Conservation (phyloP, 2,888 invertebrate species). For the Atrina japonica region DNA sequence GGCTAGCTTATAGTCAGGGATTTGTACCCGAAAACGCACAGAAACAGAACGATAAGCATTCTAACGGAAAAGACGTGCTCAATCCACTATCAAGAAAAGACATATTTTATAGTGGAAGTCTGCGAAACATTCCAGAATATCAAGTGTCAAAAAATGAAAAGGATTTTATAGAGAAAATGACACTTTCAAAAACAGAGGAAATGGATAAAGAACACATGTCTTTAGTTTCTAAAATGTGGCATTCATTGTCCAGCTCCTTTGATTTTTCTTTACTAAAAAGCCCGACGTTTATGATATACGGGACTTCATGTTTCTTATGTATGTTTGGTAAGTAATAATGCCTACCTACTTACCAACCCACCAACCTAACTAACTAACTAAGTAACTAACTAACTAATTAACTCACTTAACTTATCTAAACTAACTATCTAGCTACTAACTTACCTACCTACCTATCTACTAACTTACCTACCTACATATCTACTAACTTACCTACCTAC, state of each 20-base stretch:
- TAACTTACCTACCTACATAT: no score
- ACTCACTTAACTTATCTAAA: no score
- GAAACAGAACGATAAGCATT: conserved; percentile 22
- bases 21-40: conserved; percentile 1
- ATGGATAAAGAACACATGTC: conserved; percentile 2
- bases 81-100: conserved; percentile 93
- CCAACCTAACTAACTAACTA: no score
- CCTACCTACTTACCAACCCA: no score
- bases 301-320: conserved; percentile 73
- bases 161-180: conserved; percentile 46
- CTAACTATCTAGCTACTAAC: no score
- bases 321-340: conserved; percentile 72
- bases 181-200: conserved; percentile 10
- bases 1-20: conserved; percentile 59
- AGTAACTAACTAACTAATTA: no score
- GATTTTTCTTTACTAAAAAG: conserved; percentile 92
- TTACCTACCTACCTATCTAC: no score
- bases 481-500: no score
- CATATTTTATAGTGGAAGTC: conserved; percentile 98
- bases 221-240: conserved; percentile 80
- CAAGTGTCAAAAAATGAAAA: conserved; percentile 48
- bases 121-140: conserved; percentile 86
- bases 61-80: conserved; percentile 38
- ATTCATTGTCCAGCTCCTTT: conserved; percentile 80
- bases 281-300: conserved; percentile 86